Evolutionary conservation across 2,888 invertebrate species (phyloP).

Genomic region (Odiellus spinosus): DNA sequence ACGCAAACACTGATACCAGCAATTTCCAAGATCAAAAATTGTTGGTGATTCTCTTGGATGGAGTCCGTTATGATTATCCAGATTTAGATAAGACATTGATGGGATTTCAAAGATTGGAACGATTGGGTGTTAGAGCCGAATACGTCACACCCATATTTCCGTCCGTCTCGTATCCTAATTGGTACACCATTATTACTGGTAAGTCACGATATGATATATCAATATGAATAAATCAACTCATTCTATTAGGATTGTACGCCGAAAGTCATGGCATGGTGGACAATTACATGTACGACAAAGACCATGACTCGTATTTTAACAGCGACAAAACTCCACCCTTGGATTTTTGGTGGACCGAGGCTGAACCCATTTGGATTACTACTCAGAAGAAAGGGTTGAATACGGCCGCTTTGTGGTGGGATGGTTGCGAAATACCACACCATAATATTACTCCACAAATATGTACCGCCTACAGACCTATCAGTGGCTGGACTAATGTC

Average conservation of each 20-base stretch:
- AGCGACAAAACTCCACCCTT: constrained; percentile 12
- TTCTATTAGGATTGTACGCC: constrained; percentile 21
- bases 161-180: constrained; percentile 19
- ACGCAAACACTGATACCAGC: no score
- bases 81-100: constrained; percentile 4
- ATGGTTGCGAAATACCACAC: constrained; percentile 19
- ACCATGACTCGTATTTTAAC: constrained; percentile 18
- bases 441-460: constrained; percentile 8
- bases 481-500: not conserved
- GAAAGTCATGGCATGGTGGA: constrained; percentile 29
- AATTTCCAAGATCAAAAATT: constrained; percentile 7
- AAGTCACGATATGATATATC: constrained; percentile 4
- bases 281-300: constrained; percentile 28
- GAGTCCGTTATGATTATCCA: constrained; percentile 14
- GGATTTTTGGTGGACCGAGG: constrained; percentile 19
- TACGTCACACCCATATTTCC: constrained; percentile 19
- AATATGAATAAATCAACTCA: constrained; percentile 12
- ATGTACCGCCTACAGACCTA: constrained; percentile 9
- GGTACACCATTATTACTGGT: constrained; percentile 19
- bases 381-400: constrained; percentile 15
- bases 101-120: constrained; percentile 14
- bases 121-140: constrained; percentile 16
- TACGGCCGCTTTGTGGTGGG: constrained; percentile 20
- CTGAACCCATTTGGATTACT: constrained; percentile 20
- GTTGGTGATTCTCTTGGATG: constrained; percentile 13